Conservation (phyloP, 2,888 invertebrate genomes). For the Leptopterna dolabrata region DNA sequence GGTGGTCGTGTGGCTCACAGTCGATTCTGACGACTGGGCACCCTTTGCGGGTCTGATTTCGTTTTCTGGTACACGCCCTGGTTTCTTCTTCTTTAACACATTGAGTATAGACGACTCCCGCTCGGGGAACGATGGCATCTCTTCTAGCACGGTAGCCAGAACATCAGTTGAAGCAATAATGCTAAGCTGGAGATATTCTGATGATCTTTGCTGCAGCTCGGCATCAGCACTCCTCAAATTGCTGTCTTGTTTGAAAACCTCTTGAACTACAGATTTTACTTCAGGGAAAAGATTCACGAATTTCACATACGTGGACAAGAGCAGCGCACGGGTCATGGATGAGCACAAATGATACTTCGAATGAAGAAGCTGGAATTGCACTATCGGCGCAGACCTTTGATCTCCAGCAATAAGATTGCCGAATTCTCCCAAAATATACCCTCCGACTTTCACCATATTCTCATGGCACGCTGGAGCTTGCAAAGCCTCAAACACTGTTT, state of each 20-base stretch:
- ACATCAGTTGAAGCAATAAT: constrained; percentile 97
- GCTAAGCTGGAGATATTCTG: constrained; percentile 96
- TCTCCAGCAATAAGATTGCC: constrained; percentile 99
- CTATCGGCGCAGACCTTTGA: constrained; percentile 93
- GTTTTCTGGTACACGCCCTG: constrained; percentile 91
- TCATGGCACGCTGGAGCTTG: constrained; percentile 99
- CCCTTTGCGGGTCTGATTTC: constrained; percentile 82
- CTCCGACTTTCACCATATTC: constrained; percentile 99
- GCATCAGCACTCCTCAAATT: constrained; percentile 98
- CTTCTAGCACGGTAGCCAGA: constrained; percentile 96
- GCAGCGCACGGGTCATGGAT: constrained; percentile 93
- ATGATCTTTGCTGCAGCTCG: constrained; percentile 96
- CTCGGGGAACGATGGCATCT: constrained; percentile 99
- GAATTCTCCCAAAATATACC: constrained; percentile 98
- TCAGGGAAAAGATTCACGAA: constrained; percentile 99
- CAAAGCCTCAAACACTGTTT: constrained; percentile 98
- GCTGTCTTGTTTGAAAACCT: constrained; percentile 93
- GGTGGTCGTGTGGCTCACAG: constrained; percentile 51
- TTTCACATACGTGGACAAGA: constrained; percentile 98
- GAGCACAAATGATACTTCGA: constrained; percentile 99
- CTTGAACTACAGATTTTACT: constrained; percentile 94
- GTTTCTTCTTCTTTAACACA: constrained; percentile 98
- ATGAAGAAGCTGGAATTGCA: constrained; percentile 98
- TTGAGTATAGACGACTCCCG: constrained; percentile 97
- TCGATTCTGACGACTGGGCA: constrained; percentile 40